Evolutionary conservation across 2,113 vertebrate genomes (phyloP).

Genomic region (Benitochromis conjunctus): DNA sequence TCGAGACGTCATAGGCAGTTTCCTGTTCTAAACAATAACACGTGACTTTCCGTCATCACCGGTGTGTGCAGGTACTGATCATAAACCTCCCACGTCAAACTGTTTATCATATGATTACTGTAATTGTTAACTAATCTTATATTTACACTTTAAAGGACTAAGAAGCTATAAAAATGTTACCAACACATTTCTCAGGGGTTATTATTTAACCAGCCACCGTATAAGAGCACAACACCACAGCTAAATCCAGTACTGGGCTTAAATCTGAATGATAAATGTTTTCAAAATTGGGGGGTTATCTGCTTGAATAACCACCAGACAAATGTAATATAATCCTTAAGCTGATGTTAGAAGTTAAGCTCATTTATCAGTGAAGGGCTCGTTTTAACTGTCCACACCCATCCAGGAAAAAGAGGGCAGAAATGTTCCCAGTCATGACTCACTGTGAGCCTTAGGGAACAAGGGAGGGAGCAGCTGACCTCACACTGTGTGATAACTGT

Average conservation of each 20-base stretch:
- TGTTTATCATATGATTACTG: not conserved
- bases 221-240: not conserved
- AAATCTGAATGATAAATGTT: not conserved
- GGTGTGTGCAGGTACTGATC: not conserved
- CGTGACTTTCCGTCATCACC: conserved; percentile 42
- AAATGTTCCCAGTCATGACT: conserved; percentile 4
- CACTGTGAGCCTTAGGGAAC: not conserved
- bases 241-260: not conserved
- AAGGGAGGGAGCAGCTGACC: conserved; percentile 12
- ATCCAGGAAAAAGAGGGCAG: not conserved
- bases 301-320: not conserved
- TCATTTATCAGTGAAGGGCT: not conserved
- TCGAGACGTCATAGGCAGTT: conserved; percentile 22
- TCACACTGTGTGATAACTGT: not conserved
- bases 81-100: accelerated
- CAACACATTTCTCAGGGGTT: not conserved
- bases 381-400: not conserved
- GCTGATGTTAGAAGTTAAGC: not conserved
- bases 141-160: not conserved
- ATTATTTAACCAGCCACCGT: not conserved
- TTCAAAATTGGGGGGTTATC: not conserved
- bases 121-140: not conserved
- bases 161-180: not conserved
- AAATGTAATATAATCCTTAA: not conserved
- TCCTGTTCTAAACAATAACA: conserved; percentile 65